Conservation (phyloP, 2,797 vertebrate species). For the Anguilla anguilla region DNA sequence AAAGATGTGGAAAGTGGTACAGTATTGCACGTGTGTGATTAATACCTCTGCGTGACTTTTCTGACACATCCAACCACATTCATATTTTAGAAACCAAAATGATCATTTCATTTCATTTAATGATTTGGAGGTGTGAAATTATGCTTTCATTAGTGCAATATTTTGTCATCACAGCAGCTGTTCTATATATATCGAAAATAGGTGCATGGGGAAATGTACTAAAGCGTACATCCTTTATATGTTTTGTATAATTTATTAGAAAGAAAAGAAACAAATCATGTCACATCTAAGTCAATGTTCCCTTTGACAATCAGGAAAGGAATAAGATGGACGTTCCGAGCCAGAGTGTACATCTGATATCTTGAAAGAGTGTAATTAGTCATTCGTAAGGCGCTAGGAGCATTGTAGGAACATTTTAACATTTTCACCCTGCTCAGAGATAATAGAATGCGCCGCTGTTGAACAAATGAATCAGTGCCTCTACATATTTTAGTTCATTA, state of each 20-base stretch:
- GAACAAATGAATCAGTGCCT: not conserved
- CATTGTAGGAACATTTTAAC: not conserved
- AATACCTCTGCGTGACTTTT: constrained; percentile 87
- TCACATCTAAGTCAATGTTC: constrained; percentile 58
- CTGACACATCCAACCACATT: constrained; percentile 80
- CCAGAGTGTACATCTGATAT: constrained; percentile 49
- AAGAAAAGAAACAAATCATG: constrained; percentile 54
- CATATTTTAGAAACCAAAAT: constrained; percentile 82
- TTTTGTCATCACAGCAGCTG: constrained; percentile 60
- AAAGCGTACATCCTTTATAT: constrained; percentile 47
- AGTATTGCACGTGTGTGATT: constrained; percentile 70
- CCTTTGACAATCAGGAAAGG: constrained; percentile 54
- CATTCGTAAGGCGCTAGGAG: not conserved
- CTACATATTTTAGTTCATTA: not conserved
- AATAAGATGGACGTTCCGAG: constrained; percentile 67
- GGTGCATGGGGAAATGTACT: constrained; percentile 35
- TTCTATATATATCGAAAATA: constrained; percentile 60
- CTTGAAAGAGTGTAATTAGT: too few species aligned
- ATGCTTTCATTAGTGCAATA: constrained; percentile 72
- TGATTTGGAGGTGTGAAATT: constrained; percentile 67
- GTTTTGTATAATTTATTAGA: constrained; percentile 58
- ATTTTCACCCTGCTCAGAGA: not conserved
- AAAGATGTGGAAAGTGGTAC: constrained; percentile 71
- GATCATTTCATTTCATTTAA: constrained; percentile 85
- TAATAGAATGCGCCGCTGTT: too few species aligned